phyloP scores from a whole-genome alignment of 2,888 invertebrate genomes.

The Callosobruchus maculatus region DNA sequence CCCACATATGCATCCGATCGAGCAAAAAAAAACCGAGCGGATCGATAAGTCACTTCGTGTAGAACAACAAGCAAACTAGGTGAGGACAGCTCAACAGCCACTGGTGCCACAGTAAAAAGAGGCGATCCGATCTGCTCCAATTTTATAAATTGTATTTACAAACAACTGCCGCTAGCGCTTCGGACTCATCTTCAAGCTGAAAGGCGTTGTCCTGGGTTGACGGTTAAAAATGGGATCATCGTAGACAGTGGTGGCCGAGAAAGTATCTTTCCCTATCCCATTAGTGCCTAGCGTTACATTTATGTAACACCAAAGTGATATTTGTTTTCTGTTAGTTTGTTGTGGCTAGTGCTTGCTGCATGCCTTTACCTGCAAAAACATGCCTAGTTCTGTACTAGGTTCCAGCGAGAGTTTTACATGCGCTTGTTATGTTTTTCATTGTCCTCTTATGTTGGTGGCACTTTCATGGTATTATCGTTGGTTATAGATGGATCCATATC shows the following conservation, averaged over 20 bases:
- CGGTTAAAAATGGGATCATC: not conserved
- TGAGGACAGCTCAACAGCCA: not conserved
- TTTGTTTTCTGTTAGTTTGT: too few relatives aligned
- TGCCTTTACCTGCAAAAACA: too few relatives aligned
- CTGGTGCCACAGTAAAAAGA: not conserved
- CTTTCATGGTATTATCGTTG: too few relatives aligned
- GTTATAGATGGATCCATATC: too few relatives aligned
- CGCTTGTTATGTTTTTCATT: too few relatives aligned
- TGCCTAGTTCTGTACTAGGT: too few relatives aligned
- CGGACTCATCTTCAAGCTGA: not conserved
- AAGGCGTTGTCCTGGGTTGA: not conserved
- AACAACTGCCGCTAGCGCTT: not conserved
- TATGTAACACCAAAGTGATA: too few relatives aligned
- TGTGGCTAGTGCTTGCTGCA: too few relatives aligned
- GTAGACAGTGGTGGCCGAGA: not conserved
- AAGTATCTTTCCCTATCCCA: not conserved
- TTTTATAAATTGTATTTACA: not conserved
- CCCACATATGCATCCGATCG: not conserved
- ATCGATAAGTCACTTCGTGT: not conserved
- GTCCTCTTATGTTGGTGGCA: too few relatives aligned
- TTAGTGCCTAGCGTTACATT: too few relatives aligned
- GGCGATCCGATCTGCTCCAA: not conserved
- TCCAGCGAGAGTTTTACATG: too few relatives aligned
- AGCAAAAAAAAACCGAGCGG: not conserved
- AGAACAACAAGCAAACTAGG: not conserved